phyloP scores from a whole-genome alignment of 2,797 vertebrate species.

The Austrolebias charrua region DNA sequence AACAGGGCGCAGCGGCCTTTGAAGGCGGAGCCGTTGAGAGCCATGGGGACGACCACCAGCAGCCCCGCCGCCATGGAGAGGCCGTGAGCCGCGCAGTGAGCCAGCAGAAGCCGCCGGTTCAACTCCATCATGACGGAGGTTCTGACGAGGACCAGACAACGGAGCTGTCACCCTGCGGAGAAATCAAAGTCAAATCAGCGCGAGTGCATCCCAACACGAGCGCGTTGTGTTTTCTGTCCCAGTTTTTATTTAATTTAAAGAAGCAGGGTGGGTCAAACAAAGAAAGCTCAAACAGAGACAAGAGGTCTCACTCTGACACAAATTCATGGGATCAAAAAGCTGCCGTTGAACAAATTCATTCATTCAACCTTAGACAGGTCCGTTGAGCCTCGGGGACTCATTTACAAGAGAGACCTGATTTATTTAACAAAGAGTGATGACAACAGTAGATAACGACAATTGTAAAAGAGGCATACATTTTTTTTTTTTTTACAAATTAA shows the following conservation, averaged over 20 bases:
- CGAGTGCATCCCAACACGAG: background rate
- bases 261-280: conserved; percentile 23
- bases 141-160: background rate
- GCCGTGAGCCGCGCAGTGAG: conserved; percentile 79
- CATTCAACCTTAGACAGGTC: no score
- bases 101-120: conserved; percentile 77
- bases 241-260: conserved; percentile 9
- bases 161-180: background rate
- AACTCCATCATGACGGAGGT: conserved; percentile 79
- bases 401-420: no score
- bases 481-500: no score
- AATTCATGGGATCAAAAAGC: background rate
- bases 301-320: conserved; percentile 45
- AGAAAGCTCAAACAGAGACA: background rate
- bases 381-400: no score
- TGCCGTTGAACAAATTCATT: no score
- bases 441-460: no score
- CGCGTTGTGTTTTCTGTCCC: background rate
- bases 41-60: conserved; percentile 81
- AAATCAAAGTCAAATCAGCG: accelerated
- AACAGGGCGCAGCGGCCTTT: conserved; percentile 84
- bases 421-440: no score
- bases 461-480: no score
- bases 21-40: conserved; percentile 82
- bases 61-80: conserved; percentile 75